Evolutionary conservation across 2,888 invertebrate species (phyloP), one percentile per base, ranked within the genome.

Genomic region (Orthosia gracilis): DNA sequence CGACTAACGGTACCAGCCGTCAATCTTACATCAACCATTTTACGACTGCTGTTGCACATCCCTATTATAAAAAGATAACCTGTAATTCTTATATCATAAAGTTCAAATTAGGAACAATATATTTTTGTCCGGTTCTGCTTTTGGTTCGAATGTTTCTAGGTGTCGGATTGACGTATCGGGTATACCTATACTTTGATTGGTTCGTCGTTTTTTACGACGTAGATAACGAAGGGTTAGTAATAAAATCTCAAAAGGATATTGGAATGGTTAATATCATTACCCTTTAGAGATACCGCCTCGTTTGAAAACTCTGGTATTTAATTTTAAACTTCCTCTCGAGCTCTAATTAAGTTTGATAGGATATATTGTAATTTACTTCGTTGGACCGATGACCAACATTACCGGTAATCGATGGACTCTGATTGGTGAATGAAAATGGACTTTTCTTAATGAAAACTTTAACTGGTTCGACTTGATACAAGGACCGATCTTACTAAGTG

Each of bases 21-120:
- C 94, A 94, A 94, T 94, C 94, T 93, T 87, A 76, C 90, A 93
- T 94, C 94, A 93, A 93, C 93, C 84, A 91, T 87, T 88, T 91
- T 89, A 90, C 89, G 87, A 89, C 87, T 88, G 87, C 90, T 76
- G 87, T 85, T 89, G 87, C 89, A 87, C 87, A 85, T 88, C 89
- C 80, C 86, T 89, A 89, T 88, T 84, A 88, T 84, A 84, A 88
- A 86, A 85, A 86, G 82, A 83, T 82, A 83, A 82, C 74, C 87
- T 89, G 82, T 92, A 92, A 84, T 76, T 57, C 88, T 65, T 50
- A 73, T 71, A 85, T 73, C 71, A 80, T 87, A 93, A 87, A 88
- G 92, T 90, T 87, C 76, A 89, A 68, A 89, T 88, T 91, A 75
- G 71, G 82, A 70, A 31, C 55, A 69, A 47, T 50, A 70, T 69